phyloP scores from a whole-genome alignment of 1,140 invertebrate genomes.

The Drosophila mayri region DNA sequence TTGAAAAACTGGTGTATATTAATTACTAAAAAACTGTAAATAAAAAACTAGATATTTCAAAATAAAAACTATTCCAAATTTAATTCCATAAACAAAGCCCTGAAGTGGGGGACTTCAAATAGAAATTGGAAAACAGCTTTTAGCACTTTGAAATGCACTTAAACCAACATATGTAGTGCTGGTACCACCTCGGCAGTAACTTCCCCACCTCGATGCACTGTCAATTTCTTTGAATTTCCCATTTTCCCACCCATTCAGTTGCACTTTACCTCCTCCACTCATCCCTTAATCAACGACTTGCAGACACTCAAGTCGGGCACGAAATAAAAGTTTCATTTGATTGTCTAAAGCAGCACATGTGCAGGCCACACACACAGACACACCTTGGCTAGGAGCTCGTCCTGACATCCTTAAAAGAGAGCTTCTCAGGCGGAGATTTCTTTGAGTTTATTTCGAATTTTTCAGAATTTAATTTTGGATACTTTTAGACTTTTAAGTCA shows the following conservation, averaged over 20 bases:
- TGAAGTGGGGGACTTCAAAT: not conserved
- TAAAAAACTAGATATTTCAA: not conserved
- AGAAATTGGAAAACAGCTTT: not conserved
- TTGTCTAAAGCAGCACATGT: slow-evolving; percentile 35
- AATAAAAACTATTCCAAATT: not conserved
- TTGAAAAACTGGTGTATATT: not conserved
- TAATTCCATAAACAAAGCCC: not conserved
- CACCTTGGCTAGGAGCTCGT: not conserved
- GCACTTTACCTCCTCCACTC: not conserved
- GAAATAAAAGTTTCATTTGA: slow-evolving; percentile 42
- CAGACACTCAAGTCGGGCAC: slow-evolving; percentile 34
- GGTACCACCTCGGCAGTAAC: not conserved
- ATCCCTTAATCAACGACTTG: slow-evolving; percentile 35
- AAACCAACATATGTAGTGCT: slow-evolving; percentile 2
- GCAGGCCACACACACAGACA: not conserved
- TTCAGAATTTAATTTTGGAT: not conserved
- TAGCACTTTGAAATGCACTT: slow-evolving; percentile 12
- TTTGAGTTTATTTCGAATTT: slow-evolving; percentile 12
- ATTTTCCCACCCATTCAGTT: not conserved
- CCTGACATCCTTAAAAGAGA: not conserved
- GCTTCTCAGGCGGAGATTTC: slow-evolving; percentile 2
- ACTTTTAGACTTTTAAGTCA: no score
- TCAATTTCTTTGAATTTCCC: slow-evolving; percentile 23
- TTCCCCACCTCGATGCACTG: slow-evolving; percentile 13
- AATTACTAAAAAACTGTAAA: not conserved